These are phyloP conservation scores for Drosophila cardini DNA, from an alignment of 1,140 invertebrate genomes.

Conservation along the genomic window DNA sequence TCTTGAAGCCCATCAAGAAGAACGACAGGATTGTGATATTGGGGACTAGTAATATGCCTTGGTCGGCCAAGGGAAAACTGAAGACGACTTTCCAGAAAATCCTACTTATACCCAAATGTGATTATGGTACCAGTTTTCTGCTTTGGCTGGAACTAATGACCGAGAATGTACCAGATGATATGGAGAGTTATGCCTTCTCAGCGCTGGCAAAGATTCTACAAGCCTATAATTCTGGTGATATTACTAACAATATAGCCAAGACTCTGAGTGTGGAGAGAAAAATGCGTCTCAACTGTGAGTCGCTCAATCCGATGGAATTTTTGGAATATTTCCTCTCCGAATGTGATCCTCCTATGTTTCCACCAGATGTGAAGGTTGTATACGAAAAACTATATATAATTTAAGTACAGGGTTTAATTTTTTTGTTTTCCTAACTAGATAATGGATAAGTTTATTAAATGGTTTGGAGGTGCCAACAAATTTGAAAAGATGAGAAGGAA, in stretches of 20 bases:
- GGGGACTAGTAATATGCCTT: conserved; percentile 88
- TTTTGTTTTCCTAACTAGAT: conserved; percentile 15
- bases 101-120: conserved; percentile 86
- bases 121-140: conserved; percentile 88
- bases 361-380: conserved; percentile 64
- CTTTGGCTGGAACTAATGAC: conserved; percentile 87
- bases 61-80: conserved; percentile 82
- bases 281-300: conserved; percentile 56
- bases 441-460: conserved; percentile 37
- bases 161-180: conserved; percentile 86
- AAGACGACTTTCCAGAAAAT: conserved; percentile 85
- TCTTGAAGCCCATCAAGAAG: conserved; percentile 87
- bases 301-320: conserved; percentile 67
- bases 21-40: conserved; percentile 88
- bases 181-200: conserved; percentile 87
- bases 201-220: conserved; percentile 88
- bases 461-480: conserved; percentile 35
- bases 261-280: conserved; percentile 62
- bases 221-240: conserved; percentile 87
- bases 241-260: conserved; percentile 85
- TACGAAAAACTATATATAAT: neutral
- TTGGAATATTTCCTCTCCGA: conserved; percentile 64
- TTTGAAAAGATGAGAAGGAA: conserved; percentile 24
- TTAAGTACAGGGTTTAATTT: neutral
- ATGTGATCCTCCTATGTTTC: conserved; percentile 59